Percentiles rank a stretch among this genome's conserved stretches.
Evolutionary conservation across 2,888 invertebrate genomes (phyloP).

Genomic region (Cetonia aurata): DNA sequence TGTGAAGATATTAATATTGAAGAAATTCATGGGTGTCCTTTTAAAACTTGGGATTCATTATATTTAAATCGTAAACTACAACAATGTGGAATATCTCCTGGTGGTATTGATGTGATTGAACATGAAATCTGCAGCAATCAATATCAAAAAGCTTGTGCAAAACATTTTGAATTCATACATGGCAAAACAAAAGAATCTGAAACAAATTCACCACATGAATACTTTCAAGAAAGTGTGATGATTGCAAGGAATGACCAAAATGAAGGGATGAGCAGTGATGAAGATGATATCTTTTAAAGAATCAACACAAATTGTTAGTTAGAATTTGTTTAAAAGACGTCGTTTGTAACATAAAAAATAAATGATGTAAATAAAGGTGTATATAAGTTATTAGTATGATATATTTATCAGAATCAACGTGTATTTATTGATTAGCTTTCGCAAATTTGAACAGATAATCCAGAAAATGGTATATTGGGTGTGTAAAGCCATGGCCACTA

Average conservation of each 20-base stretch:
- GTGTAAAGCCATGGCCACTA: no score
- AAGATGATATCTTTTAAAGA: slow-evolving; percentile 9
- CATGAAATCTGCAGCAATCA: neutral
- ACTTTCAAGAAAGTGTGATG: slow-evolving; percentile 14
- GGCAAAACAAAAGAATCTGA: neutral
- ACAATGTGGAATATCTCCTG: neutral
- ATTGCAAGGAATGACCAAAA: neutral
- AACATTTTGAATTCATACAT: slow-evolving; percentile 15
- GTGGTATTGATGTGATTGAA: slow-evolving; percentile 6
- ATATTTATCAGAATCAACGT: no score
- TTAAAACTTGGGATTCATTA: slow-evolving; percentile 23
- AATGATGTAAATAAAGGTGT: no score
- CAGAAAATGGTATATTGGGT: no score
- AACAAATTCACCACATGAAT: slow-evolving; percentile 5
- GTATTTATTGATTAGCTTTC: no score
- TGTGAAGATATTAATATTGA: slow-evolving; percentile 1
- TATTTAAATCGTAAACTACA: slow-evolving; percentile 16
- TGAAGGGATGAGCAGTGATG: slow-evolving; percentile 13
- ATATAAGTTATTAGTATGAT: no score
- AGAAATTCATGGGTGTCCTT: slow-evolving; percentile 21
- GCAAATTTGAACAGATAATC: no score
- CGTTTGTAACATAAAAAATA: no score
- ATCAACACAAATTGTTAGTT: no score
- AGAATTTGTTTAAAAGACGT: no score
- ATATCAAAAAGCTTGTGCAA: slow-evolving; percentile 18